phyloP scores from a whole-genome alignment of 2,888 invertebrate genomes.

The Chrysodeixis includens region DNA sequence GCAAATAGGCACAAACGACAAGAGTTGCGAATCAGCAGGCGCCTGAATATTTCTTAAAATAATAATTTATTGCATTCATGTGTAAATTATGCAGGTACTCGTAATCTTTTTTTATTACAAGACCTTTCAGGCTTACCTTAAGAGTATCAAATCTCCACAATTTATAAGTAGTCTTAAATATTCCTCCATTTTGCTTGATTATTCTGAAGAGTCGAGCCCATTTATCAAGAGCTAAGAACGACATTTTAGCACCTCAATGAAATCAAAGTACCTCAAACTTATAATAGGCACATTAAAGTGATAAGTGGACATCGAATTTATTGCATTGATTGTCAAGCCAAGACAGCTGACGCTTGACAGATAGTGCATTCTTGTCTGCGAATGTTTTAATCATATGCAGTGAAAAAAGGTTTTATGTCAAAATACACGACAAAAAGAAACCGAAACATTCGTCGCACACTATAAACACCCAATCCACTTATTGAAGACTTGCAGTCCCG shows the following conservation, averaged over 20 bases:
- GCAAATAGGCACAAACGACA: no score
- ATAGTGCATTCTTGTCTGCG: neutral
- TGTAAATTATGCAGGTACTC: no score
- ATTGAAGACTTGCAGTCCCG: no score
- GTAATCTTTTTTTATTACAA: no score
- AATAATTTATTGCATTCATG: no score
- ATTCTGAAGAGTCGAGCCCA: constrained; percentile 89
- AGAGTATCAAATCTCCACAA: constrained; percentile 77
- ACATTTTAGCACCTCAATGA: constrained; percentile 51
- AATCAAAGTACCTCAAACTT: neutral
- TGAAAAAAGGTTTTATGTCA: neutral
- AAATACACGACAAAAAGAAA: no score
- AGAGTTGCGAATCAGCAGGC: no score
- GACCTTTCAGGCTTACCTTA: constrained; percentile 73
- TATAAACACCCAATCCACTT: no score
- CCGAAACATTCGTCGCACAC: no score
- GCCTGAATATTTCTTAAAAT: no score
- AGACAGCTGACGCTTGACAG: neutral
- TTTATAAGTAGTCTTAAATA: constrained; percentile 61
- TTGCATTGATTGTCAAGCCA: neutral
- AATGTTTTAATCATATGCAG: neutral
- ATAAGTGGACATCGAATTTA: neutral
- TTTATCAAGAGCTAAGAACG: constrained; percentile 91
- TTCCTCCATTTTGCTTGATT: constrained; percentile 92
- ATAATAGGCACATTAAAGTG: neutral